phyloP scores from a whole-genome alignment of 1,140 invertebrate species.

The Papilio helenus region DNA sequence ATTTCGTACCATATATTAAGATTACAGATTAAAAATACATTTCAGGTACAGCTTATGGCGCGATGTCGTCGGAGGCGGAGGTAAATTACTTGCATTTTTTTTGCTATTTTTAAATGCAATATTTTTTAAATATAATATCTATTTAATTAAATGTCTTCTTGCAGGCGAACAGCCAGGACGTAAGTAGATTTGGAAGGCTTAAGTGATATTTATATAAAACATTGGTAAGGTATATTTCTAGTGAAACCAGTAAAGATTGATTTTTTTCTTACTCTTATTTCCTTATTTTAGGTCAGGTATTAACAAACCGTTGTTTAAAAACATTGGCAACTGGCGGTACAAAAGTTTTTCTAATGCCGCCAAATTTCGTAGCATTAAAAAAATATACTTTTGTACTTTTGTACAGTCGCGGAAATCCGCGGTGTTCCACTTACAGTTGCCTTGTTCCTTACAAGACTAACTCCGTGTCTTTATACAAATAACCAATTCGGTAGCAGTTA shows the following conservation, averaged over 20 bases:
- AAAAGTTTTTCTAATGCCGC: too few relatives aligned
- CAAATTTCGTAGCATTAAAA: too few relatives aligned
- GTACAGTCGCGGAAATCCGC: too few relatives aligned
- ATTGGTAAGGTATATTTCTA: neutral
- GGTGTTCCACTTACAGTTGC: too few relatives aligned
- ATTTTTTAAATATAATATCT: too few relatives aligned
- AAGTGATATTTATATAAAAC: neutral
- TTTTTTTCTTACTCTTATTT: neutral
- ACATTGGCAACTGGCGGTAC: neutral
- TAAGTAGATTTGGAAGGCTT: slow-evolving; percentile 44
- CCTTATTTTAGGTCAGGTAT: too few relatives aligned
- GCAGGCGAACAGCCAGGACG: slow-evolving; percentile 59
- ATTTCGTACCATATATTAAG: neutral
- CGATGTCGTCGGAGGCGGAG: slow-evolving; percentile 53
- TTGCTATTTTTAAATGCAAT: slow-evolving; percentile 25
- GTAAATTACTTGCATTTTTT: slow-evolving; percentile 46
- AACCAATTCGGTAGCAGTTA: too few relatives aligned
- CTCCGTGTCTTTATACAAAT: too few relatives aligned
- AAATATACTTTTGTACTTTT: too few relatives aligned
- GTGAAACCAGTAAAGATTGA: neutral
- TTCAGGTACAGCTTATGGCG: slow-evolving; percentile 51
- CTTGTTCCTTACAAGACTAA: too few relatives aligned
- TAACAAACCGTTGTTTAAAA: too few relatives aligned
- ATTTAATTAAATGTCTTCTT: slow-evolving; percentile 33
- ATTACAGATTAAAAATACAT: slow-evolving; percentile 7